A percentile compares a stretch with the other conserved stretches of the same genome.
Conservation (phyloP, 2,113 vertebrate genomes). For the Raphicerus campestris region DNA sequence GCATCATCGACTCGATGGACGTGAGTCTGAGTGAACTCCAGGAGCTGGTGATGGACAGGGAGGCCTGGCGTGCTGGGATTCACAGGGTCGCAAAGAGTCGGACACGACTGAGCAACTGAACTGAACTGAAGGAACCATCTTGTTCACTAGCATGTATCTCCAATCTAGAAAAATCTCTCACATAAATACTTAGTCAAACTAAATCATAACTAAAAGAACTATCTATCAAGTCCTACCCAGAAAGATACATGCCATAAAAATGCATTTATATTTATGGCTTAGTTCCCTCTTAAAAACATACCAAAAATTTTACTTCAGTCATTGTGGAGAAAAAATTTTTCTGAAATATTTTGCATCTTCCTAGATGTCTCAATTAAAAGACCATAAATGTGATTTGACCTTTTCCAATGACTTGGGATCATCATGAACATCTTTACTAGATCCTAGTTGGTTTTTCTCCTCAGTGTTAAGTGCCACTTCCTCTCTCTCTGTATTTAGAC, state of each 20-base stretch:
- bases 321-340: background rate
- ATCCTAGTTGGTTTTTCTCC: background rate
- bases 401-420: background rate
- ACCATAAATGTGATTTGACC: background rate
- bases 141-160: background rate
- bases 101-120: too few species aligned
- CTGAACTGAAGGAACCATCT: background rate
- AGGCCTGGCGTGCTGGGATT: too few species aligned
- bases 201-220: background rate
- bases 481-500: background rate
- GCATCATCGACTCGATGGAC: too few species aligned
- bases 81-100: too few species aligned
- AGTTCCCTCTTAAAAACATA: background rate
- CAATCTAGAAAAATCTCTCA: background rate
- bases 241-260: constrained; percentile 10
- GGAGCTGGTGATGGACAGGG: too few species aligned
- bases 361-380: background rate
- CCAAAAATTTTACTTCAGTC: constrained; percentile 10
- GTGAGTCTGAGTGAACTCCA: too few species aligned
- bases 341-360: background rate
- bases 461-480: background rate
- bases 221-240: background rate
- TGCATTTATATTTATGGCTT: background rate
- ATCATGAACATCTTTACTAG: background rate
- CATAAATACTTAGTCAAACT: background rate